Evolutionary conservation across 2,888 invertebrate species (phyloP), one percentile per base, ranked within the genome.

Genomic region (Napeogenes sylphis): DNA sequence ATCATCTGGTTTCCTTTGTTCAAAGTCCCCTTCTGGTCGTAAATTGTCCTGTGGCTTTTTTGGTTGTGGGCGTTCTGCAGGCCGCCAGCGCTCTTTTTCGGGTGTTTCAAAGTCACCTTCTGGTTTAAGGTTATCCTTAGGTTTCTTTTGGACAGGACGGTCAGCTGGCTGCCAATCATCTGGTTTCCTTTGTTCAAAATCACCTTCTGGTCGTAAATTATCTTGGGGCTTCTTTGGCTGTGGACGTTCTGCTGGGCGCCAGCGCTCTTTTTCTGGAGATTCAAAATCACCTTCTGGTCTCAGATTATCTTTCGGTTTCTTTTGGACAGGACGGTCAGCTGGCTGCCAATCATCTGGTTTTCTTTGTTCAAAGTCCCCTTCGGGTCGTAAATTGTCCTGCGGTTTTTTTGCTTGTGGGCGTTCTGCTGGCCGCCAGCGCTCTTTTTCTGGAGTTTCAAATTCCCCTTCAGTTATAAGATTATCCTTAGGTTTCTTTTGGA

Each of bases 391-490:
- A 73, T 92, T 93, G 66, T 93, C 93, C 42, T 84, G 75, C 1
- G 91, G 92, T 69, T 84, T 91, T 42, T 85, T 84, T 42, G 81
- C 86, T 47, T 75, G 77, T n/a, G 82, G 85, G 13, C 90, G 79
- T 65, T 93, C 93, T 13, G 91, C 92, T 13, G 92, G 92, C 2
- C 77, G 79, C 74, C 87, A 91, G 51, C 82, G 75, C 35, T 86
- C 83, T 55, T 76, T 79, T 54, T 71, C 82, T 70, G 59, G 84
- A 47, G 79, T 76, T 62, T 88, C 82, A 72, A 93, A 92, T 0
- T 91, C 90, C 1, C 93, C 93, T 77, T 93, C 93, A 0, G 92
- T 87, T 66, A 79, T 85, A 0, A 93, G 75, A 72, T 93, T 93
- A 68, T 87, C 93, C 70, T 88, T 77, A 0, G 93, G 94, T 67